These are phyloP conservation scores for Aegotheles bennettii DNA, from an alignment of 2,113 vertebrate genomes.

Conservation along the genomic window DNA sequence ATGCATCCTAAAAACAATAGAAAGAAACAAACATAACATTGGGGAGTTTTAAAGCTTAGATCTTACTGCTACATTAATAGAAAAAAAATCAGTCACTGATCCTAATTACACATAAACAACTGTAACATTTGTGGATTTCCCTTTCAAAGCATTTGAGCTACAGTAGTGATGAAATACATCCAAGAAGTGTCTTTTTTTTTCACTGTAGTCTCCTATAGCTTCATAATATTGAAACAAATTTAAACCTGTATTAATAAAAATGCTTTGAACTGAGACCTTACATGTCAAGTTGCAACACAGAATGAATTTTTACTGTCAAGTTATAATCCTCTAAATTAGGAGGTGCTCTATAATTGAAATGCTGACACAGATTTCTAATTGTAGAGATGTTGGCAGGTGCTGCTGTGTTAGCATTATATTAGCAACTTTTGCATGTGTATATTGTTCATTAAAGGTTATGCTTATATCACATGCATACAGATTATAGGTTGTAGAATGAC, in stretches of 20 bases:
- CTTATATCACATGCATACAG: neutral
- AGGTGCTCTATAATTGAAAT: conserved; percentile 51
- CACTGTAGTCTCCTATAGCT: neutral
- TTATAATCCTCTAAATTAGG: conserved; percentile 40
- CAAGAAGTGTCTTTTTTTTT: neutral
- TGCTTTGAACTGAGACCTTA: conserved; percentile 49
- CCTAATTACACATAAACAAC: neutral
- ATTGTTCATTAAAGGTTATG: conserved; percentile 44
- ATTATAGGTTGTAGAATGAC: neutral
- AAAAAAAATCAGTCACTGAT: neutral
- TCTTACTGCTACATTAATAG: neutral
- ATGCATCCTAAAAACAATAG: neutral
- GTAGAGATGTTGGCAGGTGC: conserved; percentile 26
- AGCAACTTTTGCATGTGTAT: neutral
- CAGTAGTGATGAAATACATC: neutral
- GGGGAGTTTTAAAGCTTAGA: neutral
- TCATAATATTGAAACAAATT: conserved; percentile 37
- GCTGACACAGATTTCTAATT: conserved; percentile 48
- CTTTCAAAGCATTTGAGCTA: conserved; percentile 31
- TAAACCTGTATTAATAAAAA: conserved; percentile 45
- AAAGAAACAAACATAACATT: neutral
- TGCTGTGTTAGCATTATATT: conserved; percentile 29
- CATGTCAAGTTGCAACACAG: conserved; percentile 21
- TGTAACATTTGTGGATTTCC: neutral
- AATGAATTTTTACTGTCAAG: conserved; percentile 53